Conservation (phyloP, 2,113 vertebrate genomes). For the Chiloscyllium plagiosum region DNA sequence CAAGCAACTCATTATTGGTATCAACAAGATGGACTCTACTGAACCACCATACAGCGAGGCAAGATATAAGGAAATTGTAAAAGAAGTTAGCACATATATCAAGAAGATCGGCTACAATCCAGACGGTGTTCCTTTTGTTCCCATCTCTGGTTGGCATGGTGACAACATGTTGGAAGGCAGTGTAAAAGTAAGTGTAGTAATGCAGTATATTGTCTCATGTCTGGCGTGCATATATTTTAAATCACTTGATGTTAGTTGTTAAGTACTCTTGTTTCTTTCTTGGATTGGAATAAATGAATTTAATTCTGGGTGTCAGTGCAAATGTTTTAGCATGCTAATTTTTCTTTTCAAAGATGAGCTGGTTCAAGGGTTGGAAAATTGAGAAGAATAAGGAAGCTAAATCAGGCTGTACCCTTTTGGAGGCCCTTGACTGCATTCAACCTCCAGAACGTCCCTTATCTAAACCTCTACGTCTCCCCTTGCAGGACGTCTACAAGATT, state of each 20-base stretch:
- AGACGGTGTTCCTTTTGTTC: slow-evolving; percentile 50
- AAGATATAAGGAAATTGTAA: slow-evolving; percentile 52
- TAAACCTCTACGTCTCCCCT: slow-evolving; percentile 43
- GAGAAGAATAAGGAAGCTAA: slow-evolving; percentile 61
- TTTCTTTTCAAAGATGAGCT: slow-evolving; percentile 52
- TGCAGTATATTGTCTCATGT: neutral
- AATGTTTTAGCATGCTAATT: neutral
- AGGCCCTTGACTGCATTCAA: slow-evolving; percentile 66
- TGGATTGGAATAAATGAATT: neutral
- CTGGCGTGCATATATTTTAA: neutral
- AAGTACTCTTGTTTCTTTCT: neutral
- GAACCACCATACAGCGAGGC: slow-evolving; percentile 54
- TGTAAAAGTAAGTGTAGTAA: slow-evolving; percentile 45
- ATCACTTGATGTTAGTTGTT: neutral
- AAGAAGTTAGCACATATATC: slow-evolving; percentile 56
- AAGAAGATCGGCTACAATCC: slow-evolving; percentile 60
- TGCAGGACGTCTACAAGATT: slow-evolving; percentile 47
- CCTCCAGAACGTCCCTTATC: slow-evolving; percentile 40
- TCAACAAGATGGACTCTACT: slow-evolving; percentile 57
- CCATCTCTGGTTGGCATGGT: slow-evolving; percentile 56
- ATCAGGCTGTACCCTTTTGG: slow-evolving; percentile 57
- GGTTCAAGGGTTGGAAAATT: slow-evolving; percentile 72
- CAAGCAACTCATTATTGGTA: slow-evolving; percentile 56
- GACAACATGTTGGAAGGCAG: slow-evolving; percentile 55
- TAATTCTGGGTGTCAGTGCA: neutral